Evolutionary conservation across 2,113 vertebrate genomes (phyloP).

Genomic region (Dendrocopos noguchii): DNA sequence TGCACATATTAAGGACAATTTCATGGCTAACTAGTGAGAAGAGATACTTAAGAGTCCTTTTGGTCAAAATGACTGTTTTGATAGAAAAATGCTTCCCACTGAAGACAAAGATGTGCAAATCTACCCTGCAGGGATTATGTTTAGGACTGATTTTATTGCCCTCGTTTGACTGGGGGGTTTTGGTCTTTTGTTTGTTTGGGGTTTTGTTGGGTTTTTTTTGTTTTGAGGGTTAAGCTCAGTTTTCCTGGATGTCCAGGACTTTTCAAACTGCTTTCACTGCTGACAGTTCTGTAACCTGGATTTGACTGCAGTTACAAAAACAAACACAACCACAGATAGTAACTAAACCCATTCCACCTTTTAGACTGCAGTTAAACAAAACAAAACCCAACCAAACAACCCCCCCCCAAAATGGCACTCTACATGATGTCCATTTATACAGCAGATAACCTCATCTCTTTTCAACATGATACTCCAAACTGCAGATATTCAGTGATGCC

Average conservation of each 20-base stretch:
- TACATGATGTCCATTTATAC: background rate
- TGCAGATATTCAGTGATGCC: background rate
- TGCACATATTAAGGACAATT: background rate
- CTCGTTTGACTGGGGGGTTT: no score
- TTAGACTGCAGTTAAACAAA: background rate
- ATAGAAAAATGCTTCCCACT: background rate
- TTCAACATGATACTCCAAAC: background rate
- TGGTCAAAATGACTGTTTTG: background rate
- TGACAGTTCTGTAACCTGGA: background rate
- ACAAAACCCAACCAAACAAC: no score
- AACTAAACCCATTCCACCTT: fast-evolving
- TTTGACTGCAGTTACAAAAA: background rate
- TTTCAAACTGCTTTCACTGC: background rate
- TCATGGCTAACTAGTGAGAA: background rate
- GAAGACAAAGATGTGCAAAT: background rate
- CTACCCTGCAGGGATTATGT: background rate
- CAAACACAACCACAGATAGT: background rate
- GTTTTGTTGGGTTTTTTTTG: background rate
- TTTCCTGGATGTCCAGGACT: background rate
- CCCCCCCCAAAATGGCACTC: background rate
- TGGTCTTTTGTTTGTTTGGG: no score
- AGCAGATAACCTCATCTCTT: background rate
- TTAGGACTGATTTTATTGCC: background rate
- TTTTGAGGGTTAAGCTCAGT: background rate
- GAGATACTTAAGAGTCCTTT: slow-evolving; percentile 6